Percentiles rank a stretch among this genome's conserved stretches.
Conservation (phyloP, 35 echinoderm and acorn worm species). For the Apostichopus parvimensis region DNA sequence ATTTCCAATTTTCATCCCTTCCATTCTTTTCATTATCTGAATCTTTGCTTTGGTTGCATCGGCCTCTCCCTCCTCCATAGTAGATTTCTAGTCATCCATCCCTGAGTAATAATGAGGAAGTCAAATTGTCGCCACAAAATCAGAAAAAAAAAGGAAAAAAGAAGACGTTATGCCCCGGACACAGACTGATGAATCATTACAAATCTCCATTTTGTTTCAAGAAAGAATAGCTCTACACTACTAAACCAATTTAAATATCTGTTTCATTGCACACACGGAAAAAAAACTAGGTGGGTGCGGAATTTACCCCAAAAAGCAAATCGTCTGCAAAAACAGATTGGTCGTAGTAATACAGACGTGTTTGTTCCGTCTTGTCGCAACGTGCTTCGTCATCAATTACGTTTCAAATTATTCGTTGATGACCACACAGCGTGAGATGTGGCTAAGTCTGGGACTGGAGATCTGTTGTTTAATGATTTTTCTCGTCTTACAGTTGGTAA, state of each 20-base stretch:
- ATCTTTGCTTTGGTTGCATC: too few species aligned
- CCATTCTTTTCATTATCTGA: too few species aligned
- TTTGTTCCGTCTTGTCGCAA: background rate
- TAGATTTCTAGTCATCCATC: background rate
- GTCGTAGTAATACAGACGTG: background rate
- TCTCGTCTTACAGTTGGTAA: background rate
- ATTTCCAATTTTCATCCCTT: too few species aligned
- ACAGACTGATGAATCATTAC: background rate
- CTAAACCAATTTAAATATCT: background rate
- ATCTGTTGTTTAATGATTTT: slow-evolving; percentile 41
- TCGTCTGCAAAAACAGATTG: background rate
- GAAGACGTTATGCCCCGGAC: background rate
- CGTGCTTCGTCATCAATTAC: slow-evolving; percentile 30
- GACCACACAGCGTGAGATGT: background rate
- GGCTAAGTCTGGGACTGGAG: background rate
- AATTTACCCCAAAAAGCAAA: background rate
- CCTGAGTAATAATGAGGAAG: slow-evolving; percentile 8
- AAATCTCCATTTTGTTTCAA: background rate
- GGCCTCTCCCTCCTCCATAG: background rate
- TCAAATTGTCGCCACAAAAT: background rate
- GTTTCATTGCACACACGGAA: background rate
- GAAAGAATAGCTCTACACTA: background rate
- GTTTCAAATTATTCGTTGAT: slow-evolving; percentile 1
- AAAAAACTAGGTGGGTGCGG: too few species aligned
- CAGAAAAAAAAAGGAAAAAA: background rate